These are phyloP conservation scores for Latrodectus geometricus DNA, from an alignment of 1,140 invertebrate species.

Conservation along the genomic window DNA sequence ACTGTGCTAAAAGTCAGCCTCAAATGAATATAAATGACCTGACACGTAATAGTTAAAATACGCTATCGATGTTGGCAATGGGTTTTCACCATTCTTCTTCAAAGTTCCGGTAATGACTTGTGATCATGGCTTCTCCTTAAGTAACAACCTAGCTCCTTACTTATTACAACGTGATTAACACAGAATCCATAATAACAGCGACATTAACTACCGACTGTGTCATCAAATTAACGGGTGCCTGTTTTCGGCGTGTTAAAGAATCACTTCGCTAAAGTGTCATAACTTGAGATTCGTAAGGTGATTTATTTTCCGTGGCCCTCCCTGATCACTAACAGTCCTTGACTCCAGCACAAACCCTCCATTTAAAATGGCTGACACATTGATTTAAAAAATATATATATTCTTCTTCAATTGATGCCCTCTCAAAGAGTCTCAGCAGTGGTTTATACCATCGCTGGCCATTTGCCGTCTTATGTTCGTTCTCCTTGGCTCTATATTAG, in stretches of 20 bases:
- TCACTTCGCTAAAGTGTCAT: slow-evolving; percentile 17
- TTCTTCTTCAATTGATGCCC: neutral
- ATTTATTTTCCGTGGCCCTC: neutral
- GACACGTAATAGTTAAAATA: slow-evolving; percentile 8
- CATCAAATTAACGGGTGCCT: slow-evolving; percentile 48
- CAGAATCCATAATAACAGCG: slow-evolving; percentile 50
- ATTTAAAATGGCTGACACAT: slow-evolving; percentile 36
- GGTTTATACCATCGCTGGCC: neutral
- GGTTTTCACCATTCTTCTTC: neutral
- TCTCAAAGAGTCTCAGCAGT: neutral
- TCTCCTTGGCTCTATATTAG: slow-evolving; percentile 14
- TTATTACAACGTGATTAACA: slow-evolving; percentile 56
- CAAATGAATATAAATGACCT: slow-evolving; percentile 3
- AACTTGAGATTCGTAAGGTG: neutral
- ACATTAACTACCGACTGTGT: slow-evolving; percentile 55
- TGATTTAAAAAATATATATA: slow-evolving; percentile 31
- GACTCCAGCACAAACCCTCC: slow-evolving; percentile 14
- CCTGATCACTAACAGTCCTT: slow-evolving; percentile 14
- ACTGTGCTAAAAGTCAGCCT: no score
- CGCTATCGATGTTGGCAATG: slow-evolving; percentile 16
- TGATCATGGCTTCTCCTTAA: slow-evolving; percentile 22
- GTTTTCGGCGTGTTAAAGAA: slow-evolving; percentile 37
- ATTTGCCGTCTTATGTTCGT: slow-evolving; percentile 9
- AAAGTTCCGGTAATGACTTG: slow-evolving; percentile 16
- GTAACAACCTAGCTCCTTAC: slow-evolving; percentile 32